Conservation (phyloP, 2,888 invertebrate species). For the Diadromus collaris region DNA sequence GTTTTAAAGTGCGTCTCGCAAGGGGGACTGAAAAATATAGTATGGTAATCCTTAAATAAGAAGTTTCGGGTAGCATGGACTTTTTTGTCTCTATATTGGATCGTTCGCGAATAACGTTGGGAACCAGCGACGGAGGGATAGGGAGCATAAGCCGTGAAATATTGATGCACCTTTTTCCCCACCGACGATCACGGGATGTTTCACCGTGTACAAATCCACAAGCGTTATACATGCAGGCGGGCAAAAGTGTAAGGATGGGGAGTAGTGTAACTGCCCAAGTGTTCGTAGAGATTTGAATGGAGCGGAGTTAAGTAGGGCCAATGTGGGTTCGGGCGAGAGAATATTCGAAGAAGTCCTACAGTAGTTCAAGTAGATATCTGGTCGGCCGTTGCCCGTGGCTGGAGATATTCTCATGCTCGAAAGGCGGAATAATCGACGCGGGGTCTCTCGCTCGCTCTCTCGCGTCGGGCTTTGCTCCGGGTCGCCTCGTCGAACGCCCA, state of each 20-base stretch:
- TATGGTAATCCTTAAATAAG: conserved; percentile 1
- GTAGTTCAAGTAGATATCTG: conserved; percentile 48
- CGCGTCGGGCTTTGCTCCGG: neutral
- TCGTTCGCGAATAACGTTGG: neutral
- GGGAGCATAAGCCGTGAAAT: conserved; percentile 68
- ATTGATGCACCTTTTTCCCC: conserved; percentile 70
- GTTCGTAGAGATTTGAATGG: conserved; percentile 42
- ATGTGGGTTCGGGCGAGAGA: conserved; percentile 28
- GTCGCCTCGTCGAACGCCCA: conserved; percentile 34
- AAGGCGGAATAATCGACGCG: conserved; percentile 55
- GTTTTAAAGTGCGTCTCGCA: neutral
- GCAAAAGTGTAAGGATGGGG: conserved; percentile 12
- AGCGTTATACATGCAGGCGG: neutral
- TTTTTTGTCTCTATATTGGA: neutral
- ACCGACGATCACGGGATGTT: conserved; percentile 18
- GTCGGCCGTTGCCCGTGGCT: conserved; percentile 40
- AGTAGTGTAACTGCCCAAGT: conserved; percentile 32
- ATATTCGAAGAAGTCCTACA: conserved; percentile 37
- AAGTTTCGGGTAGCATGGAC: neutral
- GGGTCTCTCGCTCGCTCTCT: conserved; percentile 32
- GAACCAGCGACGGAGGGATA: conserved; percentile 64
- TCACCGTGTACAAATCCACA: conserved; percentile 6
- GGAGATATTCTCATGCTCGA: conserved; percentile 24
- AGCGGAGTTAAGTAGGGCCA: conserved; percentile 41
- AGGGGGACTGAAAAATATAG: neutral